phyloP scores from a whole-genome alignment of 2,888 invertebrate species.

The Dendrolimus pini region DNA sequence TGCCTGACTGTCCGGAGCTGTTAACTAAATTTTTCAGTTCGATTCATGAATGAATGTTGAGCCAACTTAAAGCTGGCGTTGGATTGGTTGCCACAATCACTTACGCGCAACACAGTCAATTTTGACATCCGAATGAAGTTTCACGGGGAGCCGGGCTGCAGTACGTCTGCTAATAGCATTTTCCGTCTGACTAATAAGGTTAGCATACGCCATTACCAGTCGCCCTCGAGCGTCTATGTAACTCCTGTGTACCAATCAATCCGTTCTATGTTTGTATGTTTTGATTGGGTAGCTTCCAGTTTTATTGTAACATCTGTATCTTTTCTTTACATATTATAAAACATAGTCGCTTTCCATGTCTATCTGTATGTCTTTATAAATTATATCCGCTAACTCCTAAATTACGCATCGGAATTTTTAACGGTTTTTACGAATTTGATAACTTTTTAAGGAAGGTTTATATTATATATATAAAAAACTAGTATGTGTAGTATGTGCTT shows the following conservation, averaged over 20 bases:
- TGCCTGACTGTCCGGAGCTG: background rate
- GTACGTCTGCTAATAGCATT: conserved; percentile 69
- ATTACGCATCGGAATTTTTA: no score
- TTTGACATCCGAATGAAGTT: conserved; percentile 64
- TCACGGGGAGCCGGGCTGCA: conserved; percentile 45
- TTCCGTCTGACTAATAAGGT: conserved; percentile 75
- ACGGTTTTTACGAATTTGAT: no score
- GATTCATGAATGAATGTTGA: conserved; percentile 37
- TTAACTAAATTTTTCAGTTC: conserved; percentile 40
- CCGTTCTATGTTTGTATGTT: conserved; percentile 68
- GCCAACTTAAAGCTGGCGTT: conserved; percentile 47
- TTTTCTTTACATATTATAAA: no score
- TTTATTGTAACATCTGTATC: no score
- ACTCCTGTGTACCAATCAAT: conserved; percentile 68
- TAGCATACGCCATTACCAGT: conserved; percentile 75
- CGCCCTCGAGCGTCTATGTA: conserved; percentile 53
- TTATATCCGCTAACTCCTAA: no score
- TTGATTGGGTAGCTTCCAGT: conserved; percentile 36
- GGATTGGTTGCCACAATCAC: conserved; percentile 72
- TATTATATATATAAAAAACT: no score
- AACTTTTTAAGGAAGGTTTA: no score
- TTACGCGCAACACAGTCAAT: conserved; percentile 60
- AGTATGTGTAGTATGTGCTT: no score
- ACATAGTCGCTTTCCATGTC: no score
- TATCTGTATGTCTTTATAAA: no score